phyloP scores from a whole-genome alignment of 2,888 invertebrate species.

The Elysia crispata region DNA sequence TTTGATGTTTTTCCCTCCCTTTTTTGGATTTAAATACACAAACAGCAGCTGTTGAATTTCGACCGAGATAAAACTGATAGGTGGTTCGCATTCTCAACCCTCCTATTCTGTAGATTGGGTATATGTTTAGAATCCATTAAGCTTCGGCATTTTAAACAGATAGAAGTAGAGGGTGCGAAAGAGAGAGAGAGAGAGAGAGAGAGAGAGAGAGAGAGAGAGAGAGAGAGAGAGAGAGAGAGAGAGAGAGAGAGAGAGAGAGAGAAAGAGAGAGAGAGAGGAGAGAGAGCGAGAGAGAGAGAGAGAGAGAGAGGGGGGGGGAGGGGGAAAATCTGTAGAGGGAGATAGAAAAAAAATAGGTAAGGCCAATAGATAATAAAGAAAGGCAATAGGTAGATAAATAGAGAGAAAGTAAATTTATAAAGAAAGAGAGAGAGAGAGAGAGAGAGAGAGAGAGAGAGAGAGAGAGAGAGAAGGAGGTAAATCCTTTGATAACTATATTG shows the following conservation, averaged over 20 bases:
- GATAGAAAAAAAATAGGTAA: background rate
- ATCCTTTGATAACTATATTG: too few relatives aligned
- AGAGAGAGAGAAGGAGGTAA: constrained; percentile 5
- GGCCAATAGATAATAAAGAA: background rate
- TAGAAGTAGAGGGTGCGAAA: background rate
- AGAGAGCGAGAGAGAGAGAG: background rate
- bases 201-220: background rate
- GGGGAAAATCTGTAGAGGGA: background rate
- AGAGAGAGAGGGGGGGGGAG: background rate
- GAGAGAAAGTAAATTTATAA: background rate
- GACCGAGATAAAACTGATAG: too few relatives aligned
- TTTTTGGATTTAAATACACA: too few relatives aligned
- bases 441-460: constrained; percentile 15
- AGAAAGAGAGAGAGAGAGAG: constrained; percentile 6
- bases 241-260: too few relatives aligned
- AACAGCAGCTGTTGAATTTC: too few relatives aligned
- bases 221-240: background rate
- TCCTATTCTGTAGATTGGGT: too few relatives aligned
- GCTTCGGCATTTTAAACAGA: background rate
- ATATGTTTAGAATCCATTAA: too few relatives aligned
- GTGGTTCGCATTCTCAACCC: too few relatives aligned
- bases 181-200: background rate
- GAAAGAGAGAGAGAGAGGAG: background rate
- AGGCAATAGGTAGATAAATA: background rate
- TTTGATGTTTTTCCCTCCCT: too few relatives aligned